Evolutionary conservation across 2,113 vertebrate species (phyloP).

Genomic region (Myrmecobius fasciatus): DNA sequence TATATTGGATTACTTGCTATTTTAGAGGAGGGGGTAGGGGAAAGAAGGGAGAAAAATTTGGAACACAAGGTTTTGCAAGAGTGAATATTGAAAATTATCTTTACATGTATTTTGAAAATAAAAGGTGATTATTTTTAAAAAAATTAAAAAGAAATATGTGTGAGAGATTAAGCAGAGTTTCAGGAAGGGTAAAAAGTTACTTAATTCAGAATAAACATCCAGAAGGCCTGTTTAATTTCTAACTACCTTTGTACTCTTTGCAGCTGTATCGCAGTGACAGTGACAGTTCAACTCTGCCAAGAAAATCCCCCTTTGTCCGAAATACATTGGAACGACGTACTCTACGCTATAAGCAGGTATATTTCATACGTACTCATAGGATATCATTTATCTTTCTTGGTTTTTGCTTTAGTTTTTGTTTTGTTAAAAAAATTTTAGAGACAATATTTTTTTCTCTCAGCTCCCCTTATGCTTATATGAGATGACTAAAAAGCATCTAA

Average conservation of each 20-base stretch:
- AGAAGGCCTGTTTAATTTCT: neutral
- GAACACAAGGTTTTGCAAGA: too few relatives aligned
- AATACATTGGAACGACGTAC: conserved; percentile 97
- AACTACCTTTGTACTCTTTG: conserved; percentile 33
- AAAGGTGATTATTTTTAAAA: too few relatives aligned
- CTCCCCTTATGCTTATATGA: neutral
- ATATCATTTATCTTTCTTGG: neutral
- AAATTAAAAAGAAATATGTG: neutral
- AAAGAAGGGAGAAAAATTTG: too few relatives aligned
- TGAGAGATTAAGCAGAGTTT: neutral
- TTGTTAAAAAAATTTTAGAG: neutral
- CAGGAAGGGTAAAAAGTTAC: neutral
- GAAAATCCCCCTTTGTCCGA: conserved; percentile 95
- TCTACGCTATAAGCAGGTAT: conserved; percentile 95
- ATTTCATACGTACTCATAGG: neutral
- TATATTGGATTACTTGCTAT: too few relatives aligned
- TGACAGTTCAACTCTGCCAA: conserved; percentile 97
- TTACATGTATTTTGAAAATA: too few relatives aligned
- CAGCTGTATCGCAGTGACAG: conserved; percentile 99
- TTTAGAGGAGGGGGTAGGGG: too few relatives aligned
- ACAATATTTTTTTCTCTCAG: neutral
- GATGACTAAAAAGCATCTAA: neutral
- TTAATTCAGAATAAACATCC: neutral
- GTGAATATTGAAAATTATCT: too few relatives aligned
- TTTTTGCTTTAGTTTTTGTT: conserved; percentile 18